Evolutionary conservation across 1,140 invertebrate species (phyloP).

Genomic region (Lucilia cuprina): DNA sequence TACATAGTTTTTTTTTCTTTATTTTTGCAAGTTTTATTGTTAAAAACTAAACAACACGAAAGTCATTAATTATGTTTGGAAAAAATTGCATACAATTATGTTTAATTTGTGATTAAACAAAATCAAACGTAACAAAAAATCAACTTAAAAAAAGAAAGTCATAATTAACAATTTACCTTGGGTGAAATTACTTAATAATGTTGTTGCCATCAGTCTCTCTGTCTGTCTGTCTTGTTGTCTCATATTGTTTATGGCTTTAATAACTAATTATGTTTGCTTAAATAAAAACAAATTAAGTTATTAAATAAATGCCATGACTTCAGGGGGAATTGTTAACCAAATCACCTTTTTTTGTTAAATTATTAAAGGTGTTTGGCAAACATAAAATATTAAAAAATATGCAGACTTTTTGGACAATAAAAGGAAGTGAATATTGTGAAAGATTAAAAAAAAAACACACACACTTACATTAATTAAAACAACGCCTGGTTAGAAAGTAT

Average conservation of each 20-base stretch:
- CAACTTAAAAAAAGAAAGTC: not conserved
- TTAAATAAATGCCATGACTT: not conserved
- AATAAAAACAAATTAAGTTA: not conserved
- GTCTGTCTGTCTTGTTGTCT: not conserved
- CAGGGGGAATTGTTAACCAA: not conserved
- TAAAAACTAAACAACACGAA: not conserved
- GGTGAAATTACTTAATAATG: constrained; percentile 1
- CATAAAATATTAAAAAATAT: too few relatives aligned
- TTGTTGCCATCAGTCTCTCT: not conserved
- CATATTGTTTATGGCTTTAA: not conserved
- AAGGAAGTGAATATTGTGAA: not conserved
- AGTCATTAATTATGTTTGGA: not conserved
- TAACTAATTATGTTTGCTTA: constrained; percentile 9
- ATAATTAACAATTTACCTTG: not conserved
- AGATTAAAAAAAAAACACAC: not conserved
- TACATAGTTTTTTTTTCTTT: too few relatives aligned
- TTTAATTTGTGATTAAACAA: not conserved
- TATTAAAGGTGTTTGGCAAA: too few relatives aligned
- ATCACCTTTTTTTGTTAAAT: too few relatives aligned
- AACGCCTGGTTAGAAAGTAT: too few relatives aligned
- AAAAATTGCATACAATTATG: not conserved
- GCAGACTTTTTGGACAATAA: too few relatives aligned
- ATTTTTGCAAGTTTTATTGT: too few relatives aligned
- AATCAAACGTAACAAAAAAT: not conserved
- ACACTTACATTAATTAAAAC: not conserved